Percentiles rank a stretch among this genome's conserved stretches.
phyloP scores from a whole-genome alignment of 2,888 invertebrate species.

The Marronus borbonicus region DNA sequence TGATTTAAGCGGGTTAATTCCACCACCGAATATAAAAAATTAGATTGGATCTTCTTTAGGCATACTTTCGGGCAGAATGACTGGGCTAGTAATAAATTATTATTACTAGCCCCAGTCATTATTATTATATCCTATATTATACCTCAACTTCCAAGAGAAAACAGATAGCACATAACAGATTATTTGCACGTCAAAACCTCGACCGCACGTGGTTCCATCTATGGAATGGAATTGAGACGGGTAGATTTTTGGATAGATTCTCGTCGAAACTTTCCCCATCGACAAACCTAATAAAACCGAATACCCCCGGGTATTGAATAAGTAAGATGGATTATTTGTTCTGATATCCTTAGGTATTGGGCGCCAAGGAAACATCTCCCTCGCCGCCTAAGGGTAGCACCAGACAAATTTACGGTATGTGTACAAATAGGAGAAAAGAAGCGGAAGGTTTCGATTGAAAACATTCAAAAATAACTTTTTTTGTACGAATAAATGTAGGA shows the following conservation, averaged over 20 bases:
- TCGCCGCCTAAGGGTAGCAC: background rate
- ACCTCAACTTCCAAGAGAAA: no score
- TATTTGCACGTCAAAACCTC: background rate
- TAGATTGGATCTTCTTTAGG: no score
- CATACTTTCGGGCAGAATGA: no score
- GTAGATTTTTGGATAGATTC: background rate
- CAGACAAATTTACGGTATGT: background rate
- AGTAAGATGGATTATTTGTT: constrained; percentile 28
- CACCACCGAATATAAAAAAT: no score
- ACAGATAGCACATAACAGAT: no score
- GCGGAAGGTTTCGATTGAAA: background rate
- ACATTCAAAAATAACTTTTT: background rate
- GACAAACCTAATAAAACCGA: constrained; percentile 12
- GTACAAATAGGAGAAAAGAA: constrained; percentile 2
- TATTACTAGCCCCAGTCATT: no score
- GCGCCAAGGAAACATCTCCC: background rate
- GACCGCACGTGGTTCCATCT: background rate
- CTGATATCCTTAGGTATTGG: constrained; percentile 23
- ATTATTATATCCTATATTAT: no score
- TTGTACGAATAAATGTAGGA: background rate
- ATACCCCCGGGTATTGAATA: constrained; percentile 19
- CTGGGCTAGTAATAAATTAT: no score
- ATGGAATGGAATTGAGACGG: background rate
- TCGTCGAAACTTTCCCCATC: background rate
- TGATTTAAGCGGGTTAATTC: no score